Conservation (phyloP, 1,140 invertebrate species). For the Melitaea cinxia region DNA sequence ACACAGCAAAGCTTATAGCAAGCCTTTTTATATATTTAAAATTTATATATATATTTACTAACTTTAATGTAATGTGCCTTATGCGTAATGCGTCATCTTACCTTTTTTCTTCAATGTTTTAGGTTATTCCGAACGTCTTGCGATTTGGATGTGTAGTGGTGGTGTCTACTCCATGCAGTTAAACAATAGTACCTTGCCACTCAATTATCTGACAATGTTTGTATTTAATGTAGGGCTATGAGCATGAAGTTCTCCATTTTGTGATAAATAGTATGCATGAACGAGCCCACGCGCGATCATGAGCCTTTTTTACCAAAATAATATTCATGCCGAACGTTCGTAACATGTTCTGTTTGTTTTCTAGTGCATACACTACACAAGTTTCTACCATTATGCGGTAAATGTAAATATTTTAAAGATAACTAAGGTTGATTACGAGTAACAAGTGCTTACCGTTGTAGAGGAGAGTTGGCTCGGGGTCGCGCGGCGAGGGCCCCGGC, state of each 20-base stretch:
- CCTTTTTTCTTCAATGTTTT: background rate
- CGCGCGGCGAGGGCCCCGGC: slow-evolving; percentile 71
- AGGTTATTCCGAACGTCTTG: slow-evolving; percentile 1
- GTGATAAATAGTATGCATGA: too few species aligned
- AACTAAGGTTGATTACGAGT: slow-evolving; percentile 12
- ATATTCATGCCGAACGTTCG: too few species aligned
- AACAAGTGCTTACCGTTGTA: slow-evolving; percentile 73
- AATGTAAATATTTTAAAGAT: background rate
- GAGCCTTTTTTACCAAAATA: too few species aligned
- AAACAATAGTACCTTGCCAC: too few species aligned
- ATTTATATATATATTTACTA: background rate
- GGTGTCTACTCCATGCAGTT: background rate
- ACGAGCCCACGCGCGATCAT: too few species aligned
- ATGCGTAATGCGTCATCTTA: background rate
- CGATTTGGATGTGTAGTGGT: background rate
- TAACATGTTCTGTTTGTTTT: background rate
- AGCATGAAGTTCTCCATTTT: too few species aligned
- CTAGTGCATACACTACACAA: background rate
- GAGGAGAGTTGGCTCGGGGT: slow-evolving; percentile 77
- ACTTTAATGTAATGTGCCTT: background rate
- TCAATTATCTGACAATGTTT: too few species aligned
- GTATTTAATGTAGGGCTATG: too few species aligned
- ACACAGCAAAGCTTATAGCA: slow-evolving; percentile 30
- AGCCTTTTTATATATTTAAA: too few species aligned
- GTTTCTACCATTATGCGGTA: background rate